Base-by-base conservation (phyloP, 1,140 invertebrate genomes). In the Maniola jurtina region DNA sequence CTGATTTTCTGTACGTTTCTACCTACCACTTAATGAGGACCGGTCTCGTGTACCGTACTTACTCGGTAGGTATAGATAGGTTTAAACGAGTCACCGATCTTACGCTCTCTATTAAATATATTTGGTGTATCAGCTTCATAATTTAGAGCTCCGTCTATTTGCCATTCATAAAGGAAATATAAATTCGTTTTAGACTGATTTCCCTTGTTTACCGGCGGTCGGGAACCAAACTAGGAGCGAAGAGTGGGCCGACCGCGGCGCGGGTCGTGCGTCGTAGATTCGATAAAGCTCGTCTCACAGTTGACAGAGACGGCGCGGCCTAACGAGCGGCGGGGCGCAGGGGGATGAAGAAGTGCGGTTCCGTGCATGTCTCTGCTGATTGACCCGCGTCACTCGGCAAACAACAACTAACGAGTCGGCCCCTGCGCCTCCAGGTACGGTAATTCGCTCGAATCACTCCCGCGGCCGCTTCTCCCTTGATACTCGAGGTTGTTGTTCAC, bases 341-440 rank as follows among this genome's bases (percentile, higher is more conserved):
- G 79, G 83, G 88, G 90, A 83, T 82, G 91, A 92, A 92, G 90
- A 92, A 92, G 91, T 93, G 92, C 93, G 93, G 93, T 92, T 93
- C 92, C 92, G 91, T 92, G 92, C 87, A 93, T 93, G 92, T 92
- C 92, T 93, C 92, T 93, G 93, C 93, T 93, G 92, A 93, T 90
- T 89, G 88, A 90, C 92, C 91, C 92, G 91, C 91, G 89, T 89
- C 88, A 90, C 89, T 86, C 84, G 77, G 84, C 86, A 89, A 88
- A 86, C 85, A 89, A 90, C 91, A 91, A 90, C 86, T 90, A 91
- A 89, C 88, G 91, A 92, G 92, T 92, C 84, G 87, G 80, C 83
- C 86, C 83, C 88, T 88, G 83, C 84, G 81, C 84, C 85, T 83
- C 79, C 87, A 89, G 86, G 84, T 86, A 83, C 81, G 81, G 79